Percentiles rank a stretch among this genome's conserved stretches.
phyloP scores from a whole-genome alignment of 2,888 invertebrate species.

The Acanthococcus lagerstroemiae region DNA sequence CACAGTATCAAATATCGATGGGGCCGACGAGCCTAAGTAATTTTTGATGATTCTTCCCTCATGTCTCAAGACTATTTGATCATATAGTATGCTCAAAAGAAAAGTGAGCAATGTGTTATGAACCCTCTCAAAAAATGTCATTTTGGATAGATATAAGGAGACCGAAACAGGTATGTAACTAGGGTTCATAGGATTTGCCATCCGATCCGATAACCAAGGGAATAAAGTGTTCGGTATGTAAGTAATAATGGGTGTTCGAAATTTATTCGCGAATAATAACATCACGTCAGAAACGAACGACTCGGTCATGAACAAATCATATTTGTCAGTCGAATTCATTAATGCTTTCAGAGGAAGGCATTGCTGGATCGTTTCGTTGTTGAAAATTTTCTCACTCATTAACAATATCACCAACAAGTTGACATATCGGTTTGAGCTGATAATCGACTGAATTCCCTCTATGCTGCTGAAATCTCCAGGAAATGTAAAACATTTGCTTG shows the following conservation, averaged over 20 bases:
- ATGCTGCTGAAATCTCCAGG: background rate
- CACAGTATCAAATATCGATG: background rate
- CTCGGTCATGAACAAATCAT: conserved; percentile 27
- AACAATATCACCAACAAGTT: no score
- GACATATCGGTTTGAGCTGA: background rate
- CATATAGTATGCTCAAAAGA: background rate
- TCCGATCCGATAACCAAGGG: conserved; percentile 3
- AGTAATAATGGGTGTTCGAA: conserved; percentile 16
- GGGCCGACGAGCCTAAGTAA: background rate
- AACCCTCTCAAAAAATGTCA: conserved; percentile 14
- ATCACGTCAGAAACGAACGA: conserved; percentile 25
- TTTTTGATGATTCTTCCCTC: background rate
- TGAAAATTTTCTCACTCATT: no score
- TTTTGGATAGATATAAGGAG: background rate
- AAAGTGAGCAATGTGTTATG: conserved; percentile 1
- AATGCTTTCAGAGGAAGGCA: background rate
- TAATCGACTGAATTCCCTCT: background rate
- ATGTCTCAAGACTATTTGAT: background rate
- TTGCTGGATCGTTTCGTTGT: background rate
- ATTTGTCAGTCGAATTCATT: conserved; percentile 13
- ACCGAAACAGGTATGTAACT: conserved; percentile 1
- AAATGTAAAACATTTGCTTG: background rate
- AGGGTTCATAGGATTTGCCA: conserved; percentile 15
- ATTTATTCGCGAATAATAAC: conserved; percentile 15
- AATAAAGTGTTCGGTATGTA: conserved; percentile 13